Evolutionary conservation across 2,888 invertebrate genomes (phyloP).

Genomic region (Ichneumoninae sp.): DNA sequence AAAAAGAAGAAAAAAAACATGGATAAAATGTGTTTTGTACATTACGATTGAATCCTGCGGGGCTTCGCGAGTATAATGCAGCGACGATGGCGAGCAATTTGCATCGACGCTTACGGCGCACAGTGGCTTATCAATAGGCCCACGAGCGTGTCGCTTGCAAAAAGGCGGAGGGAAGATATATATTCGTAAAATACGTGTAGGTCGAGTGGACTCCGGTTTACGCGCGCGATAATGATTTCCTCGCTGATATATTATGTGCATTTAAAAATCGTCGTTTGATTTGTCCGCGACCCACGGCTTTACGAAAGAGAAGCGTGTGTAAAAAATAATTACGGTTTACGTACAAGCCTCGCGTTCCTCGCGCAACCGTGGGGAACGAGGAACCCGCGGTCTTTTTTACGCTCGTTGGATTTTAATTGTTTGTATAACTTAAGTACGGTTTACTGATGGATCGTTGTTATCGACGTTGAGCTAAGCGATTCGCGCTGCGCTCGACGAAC

Average conservation of each 20-base stretch:
- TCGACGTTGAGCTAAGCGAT: slow-evolving; percentile 31
- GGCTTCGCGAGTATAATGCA: slow-evolving; percentile 16
- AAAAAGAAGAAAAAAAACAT: slow-evolving; percentile 1
- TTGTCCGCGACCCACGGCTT: slow-evolving; percentile 16
- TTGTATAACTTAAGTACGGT: slow-evolving; percentile 54
- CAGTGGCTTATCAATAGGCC: not conserved
- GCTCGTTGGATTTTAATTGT: slow-evolving; percentile 6
- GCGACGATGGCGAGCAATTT: not conserved
- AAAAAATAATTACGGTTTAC: slow-evolving; percentile 29
- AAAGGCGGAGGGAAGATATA: not conserved
- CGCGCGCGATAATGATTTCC: slow-evolving; percentile 1
- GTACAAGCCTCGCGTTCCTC: slow-evolving; percentile 16
- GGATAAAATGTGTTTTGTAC: not conserved
- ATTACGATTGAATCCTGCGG: slow-evolving; percentile 9
- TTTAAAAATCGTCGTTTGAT: not conserved
- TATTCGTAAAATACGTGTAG: slow-evolving; percentile 8
- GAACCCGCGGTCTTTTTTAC: slow-evolving; percentile 12
- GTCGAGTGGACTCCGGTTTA: not conserved
- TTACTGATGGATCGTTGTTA: slow-evolving; percentile 24
- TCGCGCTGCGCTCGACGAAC: slow-evolving; percentile 9
- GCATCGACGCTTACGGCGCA: not conserved
- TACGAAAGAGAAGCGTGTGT: slow-evolving; percentile 30
- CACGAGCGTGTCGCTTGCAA: not conserved
- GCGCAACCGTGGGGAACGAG: slow-evolving; percentile 5
- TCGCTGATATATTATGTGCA: slow-evolving; percentile 2